phyloP scores from a whole-genome alignment of 2,797 vertebrate genomes.

The Thunnus albacares region DNA sequence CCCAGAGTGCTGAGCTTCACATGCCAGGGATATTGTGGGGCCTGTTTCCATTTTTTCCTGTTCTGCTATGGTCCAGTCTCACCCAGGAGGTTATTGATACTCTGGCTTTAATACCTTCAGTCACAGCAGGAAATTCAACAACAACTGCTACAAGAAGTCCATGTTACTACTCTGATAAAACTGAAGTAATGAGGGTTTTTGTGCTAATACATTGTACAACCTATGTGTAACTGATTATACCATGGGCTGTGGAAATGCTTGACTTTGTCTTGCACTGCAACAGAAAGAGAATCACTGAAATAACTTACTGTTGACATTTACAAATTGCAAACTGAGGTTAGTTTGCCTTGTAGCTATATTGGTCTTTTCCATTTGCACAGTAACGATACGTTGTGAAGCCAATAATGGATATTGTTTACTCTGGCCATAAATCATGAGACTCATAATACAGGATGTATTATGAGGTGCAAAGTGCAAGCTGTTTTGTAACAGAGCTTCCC shows the following conservation, averaged over 20 bases:
- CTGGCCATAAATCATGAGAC: conserved; percentile 46
- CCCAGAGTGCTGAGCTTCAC: conserved; percentile 47
- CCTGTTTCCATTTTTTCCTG: conserved; percentile 10
- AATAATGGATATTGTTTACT: conserved; percentile 55
- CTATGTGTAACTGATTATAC: conserved; percentile 7
- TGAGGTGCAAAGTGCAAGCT: conserved; percentile 55
- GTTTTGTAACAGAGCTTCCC: conserved; percentile 11
- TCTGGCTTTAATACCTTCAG: background rate
- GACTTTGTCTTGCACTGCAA: background rate
- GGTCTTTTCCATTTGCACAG: conserved; percentile 32
- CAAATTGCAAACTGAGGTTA: conserved; percentile 37
- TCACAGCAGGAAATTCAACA: background rate
- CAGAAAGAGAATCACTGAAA: conserved; percentile 9
- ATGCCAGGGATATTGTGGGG: conserved; percentile 47
- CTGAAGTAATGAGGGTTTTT: background rate
- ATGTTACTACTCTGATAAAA: background rate
- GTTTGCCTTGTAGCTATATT: conserved; percentile 44
- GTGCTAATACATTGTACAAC: background rate
- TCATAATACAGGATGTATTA: conserved; percentile 20
- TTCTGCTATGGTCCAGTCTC: conserved; percentile 4
- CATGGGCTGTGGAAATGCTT: conserved; percentile 22
- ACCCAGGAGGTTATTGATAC: conserved; percentile 23
- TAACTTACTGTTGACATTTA: conserved; percentile 47
- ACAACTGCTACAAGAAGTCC: background rate
- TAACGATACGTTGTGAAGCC: conserved; percentile 28